Base-by-base conservation (phyloP, 2,797 vertebrate genomes). In the Semaprochilodus insignis region DNA sequence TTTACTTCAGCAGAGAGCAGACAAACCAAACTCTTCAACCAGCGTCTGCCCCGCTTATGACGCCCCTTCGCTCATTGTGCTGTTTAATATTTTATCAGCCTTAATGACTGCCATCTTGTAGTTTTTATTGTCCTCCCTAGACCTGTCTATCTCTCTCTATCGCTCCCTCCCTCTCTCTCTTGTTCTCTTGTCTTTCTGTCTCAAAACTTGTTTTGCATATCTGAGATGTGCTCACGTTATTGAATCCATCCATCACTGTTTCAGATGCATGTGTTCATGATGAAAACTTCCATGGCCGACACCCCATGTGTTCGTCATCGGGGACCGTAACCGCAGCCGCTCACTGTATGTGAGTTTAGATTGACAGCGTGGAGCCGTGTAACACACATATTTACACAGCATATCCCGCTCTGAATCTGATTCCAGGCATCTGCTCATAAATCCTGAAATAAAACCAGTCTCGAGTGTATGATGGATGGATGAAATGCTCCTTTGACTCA, bases 231-330 rank as follows among this genome's bases (percentile, higher is more conserved):
- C 84, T 80, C 73, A 52, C 40, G 71, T 86, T 86, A 88, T 85
- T 86, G 82, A 72, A 86, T 85, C 77, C 78, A 85, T 88, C 85
- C 82, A 88, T 89, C 84, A 87, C 76, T 52, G 83, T 77, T 76
- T 57, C 25, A 40, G 70, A 14, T 48, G 83, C 62, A 75, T 77
- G 75, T 51, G 81, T 75, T 80, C 74, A 77, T 77, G 82, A 87
- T 81, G 80, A 81, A 86, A 85, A 86, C 65, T 59, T 82, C 81
- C 62, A 63, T n/a, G 86, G 66, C 79, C 84, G 86, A 80, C 84
- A 79, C 73, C 21, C 72, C 63, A 34, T 62, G 76, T 25, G 11
- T 51, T 52, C 52, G 2, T n/a, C 70, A 54, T 25, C 23, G 52
- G 63, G 15, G 40, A 75, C 57, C 23, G 57, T 78, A 86, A 87